phyloP scores from a whole-genome alignment of 2,113 vertebrate genomes.

The Gallinago undulata region DNA sequence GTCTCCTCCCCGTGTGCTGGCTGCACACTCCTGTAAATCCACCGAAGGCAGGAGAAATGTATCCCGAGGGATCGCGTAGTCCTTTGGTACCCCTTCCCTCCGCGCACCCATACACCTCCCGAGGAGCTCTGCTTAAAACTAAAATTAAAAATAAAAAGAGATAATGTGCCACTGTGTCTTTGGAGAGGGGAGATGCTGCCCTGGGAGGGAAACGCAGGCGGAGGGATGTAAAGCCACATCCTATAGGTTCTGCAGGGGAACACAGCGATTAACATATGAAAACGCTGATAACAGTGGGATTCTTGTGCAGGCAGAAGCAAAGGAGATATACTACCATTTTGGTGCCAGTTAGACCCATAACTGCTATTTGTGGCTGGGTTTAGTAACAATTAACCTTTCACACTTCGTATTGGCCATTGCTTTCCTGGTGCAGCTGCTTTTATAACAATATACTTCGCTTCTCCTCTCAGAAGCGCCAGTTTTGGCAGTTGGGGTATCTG shows the following conservation, averaged over 20 bases:
- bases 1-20: neutral
- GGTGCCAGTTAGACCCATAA: slow-evolving; percentile 40
- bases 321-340: neutral
- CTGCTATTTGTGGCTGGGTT: neutral
- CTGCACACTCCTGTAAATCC: rapidly evolving
- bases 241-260: neutral
- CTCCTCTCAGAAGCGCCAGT: neutral
- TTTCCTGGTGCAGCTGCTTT: slow-evolving; percentile 48
- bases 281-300: slow-evolving; percentile 48
- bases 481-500: neutral
- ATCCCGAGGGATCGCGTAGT: rapidly evolving
- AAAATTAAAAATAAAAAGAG: rapidly evolving
- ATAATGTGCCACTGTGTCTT: rapidly evolving
- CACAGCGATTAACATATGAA: slow-evolving; percentile 59
- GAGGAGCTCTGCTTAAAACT: rapidly evolving
- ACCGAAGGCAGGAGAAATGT: rapidly evolving
- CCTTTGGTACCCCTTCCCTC: neutral
- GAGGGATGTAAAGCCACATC: neutral
- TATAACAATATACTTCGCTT: neutral
- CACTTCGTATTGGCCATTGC: neutral
- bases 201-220: rapidly evolving
- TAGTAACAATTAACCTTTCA: slow-evolving; percentile 64
- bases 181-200: neutral
- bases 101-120: rapidly evolving
- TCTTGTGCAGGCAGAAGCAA: slow-evolving; percentile 32